phyloP scores from a whole-genome alignment of 1,140 invertebrate genomes.

The Drosophila virilis region DNA sequence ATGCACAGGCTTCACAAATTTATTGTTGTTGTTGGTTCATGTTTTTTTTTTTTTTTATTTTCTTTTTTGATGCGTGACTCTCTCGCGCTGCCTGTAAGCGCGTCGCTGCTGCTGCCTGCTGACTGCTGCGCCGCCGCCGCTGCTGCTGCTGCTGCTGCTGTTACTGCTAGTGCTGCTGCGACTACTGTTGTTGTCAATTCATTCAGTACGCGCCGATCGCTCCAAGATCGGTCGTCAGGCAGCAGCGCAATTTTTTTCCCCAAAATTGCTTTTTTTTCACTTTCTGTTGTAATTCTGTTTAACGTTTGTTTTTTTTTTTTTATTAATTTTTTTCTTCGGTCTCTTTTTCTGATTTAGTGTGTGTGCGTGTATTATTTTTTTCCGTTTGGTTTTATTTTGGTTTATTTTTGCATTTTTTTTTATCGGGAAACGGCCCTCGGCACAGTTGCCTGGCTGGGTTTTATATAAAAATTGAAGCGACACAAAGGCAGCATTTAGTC shows the following conservation, averaged over 20 bases:
- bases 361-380: conserved; percentile 20
- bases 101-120: conserved; percentile 7
- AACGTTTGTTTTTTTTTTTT: conserved; percentile 37
- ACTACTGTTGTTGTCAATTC: conserved; percentile 62
- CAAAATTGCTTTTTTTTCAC: conserved; percentile 56
- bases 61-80: conserved; percentile 43
- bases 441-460: conserved; percentile 49
- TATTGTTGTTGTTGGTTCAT: conserved; percentile 11
- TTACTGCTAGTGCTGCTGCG: conserved; percentile 24
- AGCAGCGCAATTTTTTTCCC: conserved; percentile 70
- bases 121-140: conserved; percentile 4
- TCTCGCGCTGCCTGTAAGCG: conserved; percentile 32
- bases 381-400: conserved; percentile 20
- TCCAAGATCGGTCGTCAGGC: conserved; percentile 74
- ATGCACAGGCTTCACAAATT: conserved; percentile 10
- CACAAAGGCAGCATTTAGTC: conserved; percentile 76
- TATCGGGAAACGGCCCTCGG: conserved; percentile 59
- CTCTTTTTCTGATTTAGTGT: conserved; percentile 44
- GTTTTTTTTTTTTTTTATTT: conserved; percentile 7
- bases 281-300: conserved; percentile 61
- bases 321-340: conserved; percentile 45
- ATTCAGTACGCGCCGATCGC: conserved; percentile 74
- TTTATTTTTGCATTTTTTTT: conserved; percentile 26
- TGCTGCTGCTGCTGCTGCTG: conserved; percentile 16
- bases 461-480: conserved; percentile 79